phyloP scores from a whole-genome alignment of 2,113 vertebrate genomes.

The Myotis brandtii region DNA sequence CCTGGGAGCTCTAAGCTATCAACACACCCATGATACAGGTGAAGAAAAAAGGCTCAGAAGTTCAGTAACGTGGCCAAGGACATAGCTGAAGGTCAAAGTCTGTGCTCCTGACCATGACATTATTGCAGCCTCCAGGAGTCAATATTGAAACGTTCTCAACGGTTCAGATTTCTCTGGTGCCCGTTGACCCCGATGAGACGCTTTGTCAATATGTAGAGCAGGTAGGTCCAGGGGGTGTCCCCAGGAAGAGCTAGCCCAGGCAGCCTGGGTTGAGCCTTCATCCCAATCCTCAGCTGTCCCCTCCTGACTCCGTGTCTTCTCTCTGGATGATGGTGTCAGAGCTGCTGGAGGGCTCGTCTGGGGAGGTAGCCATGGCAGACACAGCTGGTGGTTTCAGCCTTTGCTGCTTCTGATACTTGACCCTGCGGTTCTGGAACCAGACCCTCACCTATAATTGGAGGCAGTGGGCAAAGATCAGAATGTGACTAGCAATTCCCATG shows the following conservation, averaged over 20 bases:
- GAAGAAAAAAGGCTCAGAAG: not conserved
- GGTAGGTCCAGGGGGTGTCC: not conserved
- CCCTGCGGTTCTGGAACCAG: conserved; percentile 91
- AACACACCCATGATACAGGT: not conserved
- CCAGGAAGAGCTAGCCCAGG: not conserved
- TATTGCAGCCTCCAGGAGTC: not conserved
- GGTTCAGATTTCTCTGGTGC: not conserved
- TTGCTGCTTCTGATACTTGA: conserved; percentile 90
- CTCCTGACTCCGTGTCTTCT: conserved; percentile 60
- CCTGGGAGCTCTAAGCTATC: not conserved
- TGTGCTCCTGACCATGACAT: not conserved
- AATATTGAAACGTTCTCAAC: not conserved
- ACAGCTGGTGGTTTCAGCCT: conserved; percentile 78
- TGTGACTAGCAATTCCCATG: not conserved
- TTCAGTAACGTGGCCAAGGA: not conserved
- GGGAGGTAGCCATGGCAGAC: conserved; percentile 58
- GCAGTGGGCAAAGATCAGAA: conserved; percentile 1
- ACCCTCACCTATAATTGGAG: conserved; percentile 85
- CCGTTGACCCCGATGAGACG: not conserved
- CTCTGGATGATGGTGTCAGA: conserved; percentile 43
- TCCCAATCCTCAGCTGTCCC: conserved; percentile 47
- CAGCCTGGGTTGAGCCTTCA: not conserved
- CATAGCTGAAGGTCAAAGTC: not conserved
- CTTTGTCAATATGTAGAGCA: not conserved
- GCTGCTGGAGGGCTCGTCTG: conserved; percentile 41